phyloP scores from a whole-genome alignment of 2,797 vertebrate genomes.

The Smutsia gigantea region DNA sequence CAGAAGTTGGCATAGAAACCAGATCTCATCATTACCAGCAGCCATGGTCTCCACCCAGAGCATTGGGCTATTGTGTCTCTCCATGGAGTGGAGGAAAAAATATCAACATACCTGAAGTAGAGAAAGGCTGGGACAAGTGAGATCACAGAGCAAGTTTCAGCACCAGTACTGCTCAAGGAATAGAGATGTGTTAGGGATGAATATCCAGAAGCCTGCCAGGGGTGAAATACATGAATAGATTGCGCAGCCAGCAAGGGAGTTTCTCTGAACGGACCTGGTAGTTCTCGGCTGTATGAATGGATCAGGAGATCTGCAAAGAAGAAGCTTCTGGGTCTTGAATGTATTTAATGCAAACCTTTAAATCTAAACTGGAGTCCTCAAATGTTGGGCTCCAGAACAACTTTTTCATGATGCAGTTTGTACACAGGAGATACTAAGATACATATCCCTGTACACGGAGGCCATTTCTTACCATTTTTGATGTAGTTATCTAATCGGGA shows the following conservation, averaged over 20 bases:
- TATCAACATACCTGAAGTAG: not conserved
- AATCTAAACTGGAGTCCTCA: not conserved
- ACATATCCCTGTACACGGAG: not conserved
- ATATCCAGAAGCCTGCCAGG: not conserved
- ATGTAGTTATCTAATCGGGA: not conserved
- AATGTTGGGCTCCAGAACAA: not conserved
- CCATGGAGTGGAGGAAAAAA: not conserved
- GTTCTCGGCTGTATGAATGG: not conserved
- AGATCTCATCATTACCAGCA: not conserved
- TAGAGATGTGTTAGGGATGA: not conserved
- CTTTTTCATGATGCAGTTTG: not conserved
- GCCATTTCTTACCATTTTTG: not conserved
- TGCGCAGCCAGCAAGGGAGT: not conserved
- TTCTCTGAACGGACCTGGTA: not conserved
- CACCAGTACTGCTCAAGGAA: not conserved
- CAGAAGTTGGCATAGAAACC: not conserved
- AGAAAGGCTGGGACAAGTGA: not conserved
- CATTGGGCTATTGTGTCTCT: not conserved
- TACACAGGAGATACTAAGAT: not conserved
- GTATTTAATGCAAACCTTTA: not conserved
- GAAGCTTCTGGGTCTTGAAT: not conserved
- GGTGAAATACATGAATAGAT: not conserved
- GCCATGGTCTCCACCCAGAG: not conserved
- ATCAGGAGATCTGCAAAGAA: not conserved
- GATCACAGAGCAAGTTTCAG: not conserved